Conservation (phyloP, 2,888 invertebrate species). For the Crepidodera aurea region DNA sequence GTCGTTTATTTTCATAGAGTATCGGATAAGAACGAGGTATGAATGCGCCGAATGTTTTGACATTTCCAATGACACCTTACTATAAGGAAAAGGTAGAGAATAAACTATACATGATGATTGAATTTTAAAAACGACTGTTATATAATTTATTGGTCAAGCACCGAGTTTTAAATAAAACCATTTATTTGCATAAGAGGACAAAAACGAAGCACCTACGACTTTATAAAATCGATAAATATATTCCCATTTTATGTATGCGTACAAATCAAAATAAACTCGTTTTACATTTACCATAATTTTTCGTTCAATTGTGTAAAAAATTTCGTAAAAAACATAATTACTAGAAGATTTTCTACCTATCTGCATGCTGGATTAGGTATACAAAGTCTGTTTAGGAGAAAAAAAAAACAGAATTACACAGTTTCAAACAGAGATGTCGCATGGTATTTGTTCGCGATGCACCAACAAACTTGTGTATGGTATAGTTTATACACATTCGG, state of each 20-base stretch:
- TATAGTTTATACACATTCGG: no score
- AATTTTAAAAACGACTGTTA: slow-evolving; percentile 27
- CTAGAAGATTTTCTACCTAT: slow-evolving; percentile 3
- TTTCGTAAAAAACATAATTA: neutral
- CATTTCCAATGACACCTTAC: slow-evolving; percentile 65
- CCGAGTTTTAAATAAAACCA: neutral
- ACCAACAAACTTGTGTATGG: no score
- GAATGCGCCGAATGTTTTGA: slow-evolving; percentile 39
- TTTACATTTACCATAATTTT: no score
- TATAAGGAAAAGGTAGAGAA: slow-evolving; percentile 61
- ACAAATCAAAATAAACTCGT: no score
- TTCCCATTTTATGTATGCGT: no score
- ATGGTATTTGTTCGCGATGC: no score
- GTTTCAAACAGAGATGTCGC: no score
- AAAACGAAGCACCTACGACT: neutral
- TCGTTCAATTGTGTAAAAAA: neutral
- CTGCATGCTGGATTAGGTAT: no score
- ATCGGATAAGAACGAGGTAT: neutral
- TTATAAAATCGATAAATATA: no score
- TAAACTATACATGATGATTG: slow-evolving; percentile 31
- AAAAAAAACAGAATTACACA: no score
- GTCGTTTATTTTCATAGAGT: slow-evolving; percentile 4
- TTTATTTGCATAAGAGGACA: neutral
- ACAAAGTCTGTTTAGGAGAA: slow-evolving; percentile 6
- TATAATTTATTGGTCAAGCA: slow-evolving; percentile 36